Conservation (phyloP, 2,797 vertebrate species). For the Bradypus variegatus region DNA sequence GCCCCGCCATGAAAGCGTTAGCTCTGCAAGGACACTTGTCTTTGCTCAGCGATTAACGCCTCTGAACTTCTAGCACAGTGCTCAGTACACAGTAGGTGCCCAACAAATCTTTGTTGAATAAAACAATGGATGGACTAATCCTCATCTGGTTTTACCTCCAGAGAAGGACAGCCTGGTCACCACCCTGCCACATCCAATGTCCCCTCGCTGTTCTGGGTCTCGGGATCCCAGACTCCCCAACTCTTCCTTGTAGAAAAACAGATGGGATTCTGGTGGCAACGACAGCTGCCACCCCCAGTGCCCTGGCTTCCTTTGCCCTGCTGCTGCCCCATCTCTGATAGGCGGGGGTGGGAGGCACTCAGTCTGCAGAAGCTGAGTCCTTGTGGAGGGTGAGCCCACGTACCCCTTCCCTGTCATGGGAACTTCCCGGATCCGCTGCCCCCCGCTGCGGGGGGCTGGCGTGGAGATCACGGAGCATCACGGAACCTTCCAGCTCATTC, state of each 20-base stretch:
- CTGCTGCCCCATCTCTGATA: fast-evolving
- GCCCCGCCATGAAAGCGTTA: not conserved
- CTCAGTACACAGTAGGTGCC: not conserved
- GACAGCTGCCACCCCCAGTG: not conserved
- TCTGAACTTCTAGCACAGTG: not conserved
- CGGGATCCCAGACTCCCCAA: not conserved
- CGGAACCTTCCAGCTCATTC: fast-evolving
- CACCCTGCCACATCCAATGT: not conserved
- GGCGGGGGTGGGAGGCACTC: not conserved
- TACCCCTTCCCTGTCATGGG: not conserved
- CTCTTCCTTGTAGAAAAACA: not conserved
- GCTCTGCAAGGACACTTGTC: not conserved
- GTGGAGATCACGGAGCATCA: fast-evolving
- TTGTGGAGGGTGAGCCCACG: not conserved
- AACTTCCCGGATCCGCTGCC: too few relatives aligned
- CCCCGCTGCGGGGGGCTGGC: not conserved
- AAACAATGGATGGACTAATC: too few relatives aligned
- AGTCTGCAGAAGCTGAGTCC: not conserved
- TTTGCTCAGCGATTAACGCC: too few relatives aligned
- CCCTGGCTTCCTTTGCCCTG: not conserved
- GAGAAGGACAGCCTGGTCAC: not conserved
- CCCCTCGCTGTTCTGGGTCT: not conserved
- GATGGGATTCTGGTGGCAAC: too few relatives aligned
- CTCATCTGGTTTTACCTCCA: not conserved
- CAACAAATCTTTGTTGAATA: not conserved